These are phyloP conservation scores for Stegostoma tigrinum DNA, from an alignment of 2,113 vertebrate genomes.

Conservation along the genomic window DNA sequence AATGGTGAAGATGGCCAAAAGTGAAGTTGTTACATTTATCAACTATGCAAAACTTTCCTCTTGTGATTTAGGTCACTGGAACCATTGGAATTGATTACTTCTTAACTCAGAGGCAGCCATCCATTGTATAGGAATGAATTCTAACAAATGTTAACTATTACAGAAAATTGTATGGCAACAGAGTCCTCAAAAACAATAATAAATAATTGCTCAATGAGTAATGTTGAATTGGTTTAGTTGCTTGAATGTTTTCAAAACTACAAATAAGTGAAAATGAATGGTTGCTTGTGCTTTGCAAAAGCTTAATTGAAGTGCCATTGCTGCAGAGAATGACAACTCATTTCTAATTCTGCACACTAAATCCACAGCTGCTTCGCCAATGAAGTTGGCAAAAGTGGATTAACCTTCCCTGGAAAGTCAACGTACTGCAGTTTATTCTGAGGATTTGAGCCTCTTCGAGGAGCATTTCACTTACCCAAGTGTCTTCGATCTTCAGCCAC, in stretches of 20 bases:
- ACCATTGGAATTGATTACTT: neutral
- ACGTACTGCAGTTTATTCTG: conserved; percentile 20
- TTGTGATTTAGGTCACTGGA: neutral
- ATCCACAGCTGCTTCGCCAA: conserved; percentile 1
- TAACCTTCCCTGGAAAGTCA: conserved; percentile 20
- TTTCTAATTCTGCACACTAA: conserved; percentile 19
- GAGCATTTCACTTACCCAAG: conserved; percentile 13
- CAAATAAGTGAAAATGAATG: neutral
- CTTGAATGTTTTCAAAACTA: neutral
- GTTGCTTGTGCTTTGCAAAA: neutral
- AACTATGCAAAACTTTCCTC: neutral
- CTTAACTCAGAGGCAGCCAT: neutral
- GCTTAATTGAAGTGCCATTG: neutral
- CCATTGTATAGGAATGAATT: neutral
- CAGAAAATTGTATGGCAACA: neutral
- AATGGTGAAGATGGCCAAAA: neutral
- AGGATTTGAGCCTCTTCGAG: conserved; percentile 28
- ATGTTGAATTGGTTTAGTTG: neutral
- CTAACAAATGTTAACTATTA: neutral
- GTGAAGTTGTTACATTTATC: neutral
- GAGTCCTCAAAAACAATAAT: neutral
- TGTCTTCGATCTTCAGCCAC: conserved; percentile 2
- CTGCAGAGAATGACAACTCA: neutral
- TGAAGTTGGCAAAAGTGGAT: conserved; percentile 29
- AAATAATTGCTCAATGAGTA: neutral